Percentiles rank a stretch among this genome's conserved stretches.
These are phyloP conservation scores for Ischnura elegans DNA, from an alignment of 2,888 invertebrate genomes.

Conservation along the genomic window DNA sequence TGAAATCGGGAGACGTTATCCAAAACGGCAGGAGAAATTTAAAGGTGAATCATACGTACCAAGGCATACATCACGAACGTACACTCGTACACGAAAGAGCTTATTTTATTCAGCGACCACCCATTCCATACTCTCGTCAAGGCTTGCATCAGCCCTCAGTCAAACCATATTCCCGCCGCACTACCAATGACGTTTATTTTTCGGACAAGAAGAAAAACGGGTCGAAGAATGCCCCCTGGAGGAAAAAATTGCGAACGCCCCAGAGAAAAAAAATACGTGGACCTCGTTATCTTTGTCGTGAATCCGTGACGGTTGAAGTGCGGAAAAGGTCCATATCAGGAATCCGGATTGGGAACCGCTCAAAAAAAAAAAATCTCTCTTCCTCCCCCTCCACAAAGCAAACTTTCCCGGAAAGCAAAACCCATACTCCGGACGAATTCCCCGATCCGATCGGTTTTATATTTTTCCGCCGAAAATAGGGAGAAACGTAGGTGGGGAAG, in stretches of 20 bases:
- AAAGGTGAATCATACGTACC: neutral
- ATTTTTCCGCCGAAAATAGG: neutral
- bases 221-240: neutral
- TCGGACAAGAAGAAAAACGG: neutral
- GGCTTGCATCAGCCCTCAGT: neutral
- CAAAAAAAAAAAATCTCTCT: neutral
- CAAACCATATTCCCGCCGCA: neutral
- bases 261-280: neutral
- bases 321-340: slow-evolving; percentile 31
- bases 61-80: neutral
- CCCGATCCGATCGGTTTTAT: slow-evolving; percentile 10
- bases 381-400: neutral
- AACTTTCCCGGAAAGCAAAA: neutral
- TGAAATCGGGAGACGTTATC: neutral
- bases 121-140: neutral
- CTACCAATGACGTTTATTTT: neutral
- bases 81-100: neutral
- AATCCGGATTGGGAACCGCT: slow-evolving; percentile 14
- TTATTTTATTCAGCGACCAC: neutral
- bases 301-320: slow-evolving; percentile 31
- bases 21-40: neutral
- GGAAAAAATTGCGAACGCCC: too few relatives aligned
- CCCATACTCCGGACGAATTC: neutral
- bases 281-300: neutral
- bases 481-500: neutral